phyloP scores from a whole-genome alignment of 2,797 vertebrate genomes.

The Anabacerthia variegaticeps region DNA sequence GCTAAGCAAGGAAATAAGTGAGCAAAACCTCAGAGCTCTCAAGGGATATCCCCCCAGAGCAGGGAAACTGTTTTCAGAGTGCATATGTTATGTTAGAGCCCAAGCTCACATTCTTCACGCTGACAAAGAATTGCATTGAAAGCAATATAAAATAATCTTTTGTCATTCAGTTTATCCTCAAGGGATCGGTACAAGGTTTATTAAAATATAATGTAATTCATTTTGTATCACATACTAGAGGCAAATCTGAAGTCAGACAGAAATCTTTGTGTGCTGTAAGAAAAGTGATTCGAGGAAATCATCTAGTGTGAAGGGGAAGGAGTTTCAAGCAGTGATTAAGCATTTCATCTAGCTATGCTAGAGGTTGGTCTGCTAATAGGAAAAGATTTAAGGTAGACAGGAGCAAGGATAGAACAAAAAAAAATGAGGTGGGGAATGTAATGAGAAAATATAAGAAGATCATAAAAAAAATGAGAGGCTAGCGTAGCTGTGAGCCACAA shows the following conservation, averaged over 20 bases:
- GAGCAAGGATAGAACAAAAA: neutral
- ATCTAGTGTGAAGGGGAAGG: neutral
- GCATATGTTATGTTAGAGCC: neutral
- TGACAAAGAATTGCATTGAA: conserved; percentile 12
- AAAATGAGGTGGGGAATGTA: neutral
- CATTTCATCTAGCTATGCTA: neutral
- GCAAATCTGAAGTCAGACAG: neutral
- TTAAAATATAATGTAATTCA: conserved; percentile 49
- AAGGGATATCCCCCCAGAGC: neutral
- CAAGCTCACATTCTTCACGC: neutral
- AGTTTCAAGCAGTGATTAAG: neutral
- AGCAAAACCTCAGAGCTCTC: neutral
- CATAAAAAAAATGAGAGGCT: neutral
- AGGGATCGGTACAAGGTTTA: conserved; percentile 7
- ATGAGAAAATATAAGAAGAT: neutral
- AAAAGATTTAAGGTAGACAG: neutral
- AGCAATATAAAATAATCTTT: conserved; percentile 35
- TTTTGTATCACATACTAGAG: conserved; percentile 13
- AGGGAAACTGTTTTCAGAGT: neutral
- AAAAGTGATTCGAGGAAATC: neutral
- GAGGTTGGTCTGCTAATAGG: neutral
- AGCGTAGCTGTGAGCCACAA: neutral
- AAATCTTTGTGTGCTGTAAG: neutral
- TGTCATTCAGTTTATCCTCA: neutral
- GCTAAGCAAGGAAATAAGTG: neutral